Percentiles rank a stretch among this genome's conserved stretches.
Evolutionary conservation across 2,797 vertebrate genomes (phyloP).

Genomic region (Esox masquinongy): DNA sequence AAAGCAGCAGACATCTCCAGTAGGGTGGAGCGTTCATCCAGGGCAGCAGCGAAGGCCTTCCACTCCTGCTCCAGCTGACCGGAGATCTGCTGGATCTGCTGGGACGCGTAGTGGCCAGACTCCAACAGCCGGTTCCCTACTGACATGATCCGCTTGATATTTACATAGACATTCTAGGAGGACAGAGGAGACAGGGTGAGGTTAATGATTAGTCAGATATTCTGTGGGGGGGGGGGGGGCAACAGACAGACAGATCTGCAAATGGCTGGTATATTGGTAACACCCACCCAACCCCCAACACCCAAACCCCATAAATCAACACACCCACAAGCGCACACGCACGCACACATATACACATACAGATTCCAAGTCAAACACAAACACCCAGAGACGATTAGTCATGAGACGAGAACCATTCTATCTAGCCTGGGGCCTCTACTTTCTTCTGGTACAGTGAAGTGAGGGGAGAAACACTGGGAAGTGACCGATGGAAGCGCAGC

Average conservation of each 20-base stretch:
- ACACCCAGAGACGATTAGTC: background rate
- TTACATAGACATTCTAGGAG: slow-evolving; percentile 93
- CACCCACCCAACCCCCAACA: too few species aligned
- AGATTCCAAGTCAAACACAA: background rate
- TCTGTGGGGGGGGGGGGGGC: background rate
- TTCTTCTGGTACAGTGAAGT: background rate
- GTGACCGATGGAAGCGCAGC: background rate
- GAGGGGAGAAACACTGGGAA: background rate
- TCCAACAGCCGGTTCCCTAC: slow-evolving; percentile 94
- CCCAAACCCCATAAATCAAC: background rate
- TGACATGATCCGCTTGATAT: slow-evolving; percentile 98
- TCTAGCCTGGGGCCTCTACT: background rate
- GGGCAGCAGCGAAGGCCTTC: slow-evolving; percentile 94
- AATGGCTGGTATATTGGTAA: background rate
- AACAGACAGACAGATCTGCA: background rate
- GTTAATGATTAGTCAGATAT: background rate
- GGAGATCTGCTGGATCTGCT: slow-evolving; percentile 98
- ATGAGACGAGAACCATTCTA: background rate
- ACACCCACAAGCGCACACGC: background rate
- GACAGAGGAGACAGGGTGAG: background rate
- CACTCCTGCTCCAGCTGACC: slow-evolving; percentile 96
- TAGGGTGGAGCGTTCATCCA: slow-evolving; percentile 95
- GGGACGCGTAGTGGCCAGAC: slow-evolving; percentile 95
- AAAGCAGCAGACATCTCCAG: slow-evolving; percentile 96
- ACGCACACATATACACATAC: background rate